A percentile compares a stretch with the other conserved stretches of the same genome.
Evolutionary conservation across 1,140 invertebrate genomes (phyloP).

Genomic region (Drosophila orosa): DNA sequence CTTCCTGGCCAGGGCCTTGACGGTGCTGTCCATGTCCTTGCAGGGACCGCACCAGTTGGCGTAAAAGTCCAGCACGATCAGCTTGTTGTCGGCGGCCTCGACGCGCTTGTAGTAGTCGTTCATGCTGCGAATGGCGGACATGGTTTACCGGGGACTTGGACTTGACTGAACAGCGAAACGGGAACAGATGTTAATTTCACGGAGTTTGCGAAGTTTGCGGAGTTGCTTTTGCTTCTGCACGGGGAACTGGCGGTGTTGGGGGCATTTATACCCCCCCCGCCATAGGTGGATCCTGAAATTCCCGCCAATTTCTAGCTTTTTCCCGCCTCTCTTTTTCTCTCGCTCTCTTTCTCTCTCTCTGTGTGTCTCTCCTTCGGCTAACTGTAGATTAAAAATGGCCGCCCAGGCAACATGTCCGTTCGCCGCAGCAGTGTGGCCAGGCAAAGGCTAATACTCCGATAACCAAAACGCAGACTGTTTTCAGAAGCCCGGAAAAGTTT

Average conservation of each 20-base stretch:
- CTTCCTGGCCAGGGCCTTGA: constrained; percentile 46
- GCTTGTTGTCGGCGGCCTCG: constrained; percentile 85
- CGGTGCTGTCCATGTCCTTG: constrained; percentile 86
- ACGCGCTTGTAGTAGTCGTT: constrained; percentile 72
- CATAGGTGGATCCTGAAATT: constrained; percentile 23
- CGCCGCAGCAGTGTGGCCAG: constrained; percentile 1
- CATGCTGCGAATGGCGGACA: constrained; percentile 45
- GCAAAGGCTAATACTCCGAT: accelerated
- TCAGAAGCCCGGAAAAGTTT: background rate
- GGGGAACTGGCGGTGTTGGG: accelerated
- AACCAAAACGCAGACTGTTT: background rate
- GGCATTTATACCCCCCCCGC: constrained; percentile 3
- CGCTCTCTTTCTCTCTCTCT: background rate
- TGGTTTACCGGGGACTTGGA: background rate
- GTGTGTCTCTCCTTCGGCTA: background rate
- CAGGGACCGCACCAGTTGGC: constrained; percentile 87
- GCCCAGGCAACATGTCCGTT: constrained; percentile 6
- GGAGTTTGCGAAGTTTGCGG: background rate
- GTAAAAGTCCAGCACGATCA: constrained; percentile 87
- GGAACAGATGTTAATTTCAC: background rate
- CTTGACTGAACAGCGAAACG: background rate
- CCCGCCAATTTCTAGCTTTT: constrained; percentile 21
- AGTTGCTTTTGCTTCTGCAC: constrained; percentile 7
- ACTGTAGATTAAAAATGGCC: constrained; percentile 12
- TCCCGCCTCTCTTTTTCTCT: constrained; percentile 1